Conservation (phyloP, 2,888 invertebrate genomes). For the Eupithecia inturbata region DNA sequence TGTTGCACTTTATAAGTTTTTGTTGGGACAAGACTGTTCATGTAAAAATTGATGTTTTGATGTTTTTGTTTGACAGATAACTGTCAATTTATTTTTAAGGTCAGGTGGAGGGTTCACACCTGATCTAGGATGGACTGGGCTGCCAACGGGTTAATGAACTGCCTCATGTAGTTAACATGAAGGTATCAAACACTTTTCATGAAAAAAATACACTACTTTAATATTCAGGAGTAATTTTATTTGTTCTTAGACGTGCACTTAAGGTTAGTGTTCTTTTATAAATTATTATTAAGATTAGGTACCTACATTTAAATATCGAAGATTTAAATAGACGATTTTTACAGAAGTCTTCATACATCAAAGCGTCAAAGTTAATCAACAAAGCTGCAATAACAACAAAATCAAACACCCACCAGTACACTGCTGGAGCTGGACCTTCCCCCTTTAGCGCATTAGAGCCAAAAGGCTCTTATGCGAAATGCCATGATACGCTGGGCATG, state of each 20-base stretch:
- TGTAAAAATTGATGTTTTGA: conserved; percentile 25
- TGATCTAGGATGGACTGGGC: conserved; percentile 16
- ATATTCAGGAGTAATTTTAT: not conserved
- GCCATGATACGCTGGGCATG: not conserved
- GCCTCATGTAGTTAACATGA: not conserved
- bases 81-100: conserved; percentile 18
- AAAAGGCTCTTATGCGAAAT: too few species aligned
- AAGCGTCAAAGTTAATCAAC: too few species aligned
- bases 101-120: conserved; percentile 25
- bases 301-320: too few species aligned
- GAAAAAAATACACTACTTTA: not conserved
- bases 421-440: too few species aligned
- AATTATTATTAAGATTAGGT: too few species aligned
- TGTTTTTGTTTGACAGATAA: conserved; percentile 19
- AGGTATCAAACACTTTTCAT: not conserved
- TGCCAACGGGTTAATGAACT: not conserved
- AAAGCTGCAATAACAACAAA: too few species aligned
- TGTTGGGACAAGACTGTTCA: conserved; percentile 4
- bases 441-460: too few species aligned
- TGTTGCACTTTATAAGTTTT: conserved; percentile 21
- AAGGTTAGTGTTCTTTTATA: too few species aligned
- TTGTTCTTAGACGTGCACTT: not conserved
- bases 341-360: too few species aligned
- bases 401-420: too few species aligned
- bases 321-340: too few species aligned